Percentiles rank a stretch among this genome's conserved stretches.
phyloP scores from a whole-genome alignment of 2,113 vertebrate genomes.

The Gymnobelideus leadbeateri region DNA sequence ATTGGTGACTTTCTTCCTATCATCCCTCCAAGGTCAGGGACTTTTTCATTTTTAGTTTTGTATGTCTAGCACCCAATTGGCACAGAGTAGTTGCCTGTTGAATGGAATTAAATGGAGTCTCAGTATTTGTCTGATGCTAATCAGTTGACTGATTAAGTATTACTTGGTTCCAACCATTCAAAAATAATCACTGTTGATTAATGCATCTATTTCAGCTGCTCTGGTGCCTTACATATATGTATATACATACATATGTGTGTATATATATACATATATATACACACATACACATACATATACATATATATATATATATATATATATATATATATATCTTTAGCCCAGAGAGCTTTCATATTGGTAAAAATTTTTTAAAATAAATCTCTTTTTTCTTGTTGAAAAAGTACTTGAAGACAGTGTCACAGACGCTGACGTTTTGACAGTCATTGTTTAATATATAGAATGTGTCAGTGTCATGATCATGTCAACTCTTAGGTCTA shows the following conservation, averaged over 20 bases:
- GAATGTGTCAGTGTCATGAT: background rate
- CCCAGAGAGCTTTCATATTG: constrained; percentile 10
- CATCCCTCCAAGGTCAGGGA: background rate
- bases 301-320: no score
- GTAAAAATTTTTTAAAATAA: constrained; percentile 5
- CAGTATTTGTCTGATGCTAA: constrained; percentile 62
- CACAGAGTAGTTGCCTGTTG: background rate
- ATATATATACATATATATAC: no score
- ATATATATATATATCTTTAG: background rate
- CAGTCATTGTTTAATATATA: constrained; percentile 18
- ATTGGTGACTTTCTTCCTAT: constrained; percentile 51
- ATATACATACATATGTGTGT: no score
- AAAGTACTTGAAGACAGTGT: background rate
- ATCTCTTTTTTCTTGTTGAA: background rate
- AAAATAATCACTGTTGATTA: constrained; percentile 41
- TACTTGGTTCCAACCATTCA: constrained; percentile 33
- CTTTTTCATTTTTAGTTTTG: background rate
- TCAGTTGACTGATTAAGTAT: constrained; percentile 67
- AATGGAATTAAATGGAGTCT: constrained; percentile 58
- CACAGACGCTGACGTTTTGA: background rate
- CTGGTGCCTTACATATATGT: constrained; percentile 22
- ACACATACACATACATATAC: no score
- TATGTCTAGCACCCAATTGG: background rate
- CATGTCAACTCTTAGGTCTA: background rate
- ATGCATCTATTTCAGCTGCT: constrained; percentile 29